These are phyloP conservation scores for Macrocentrus cingulum DNA, from an alignment of 1,140 invertebrate species.

Conservation along the genomic window DNA sequence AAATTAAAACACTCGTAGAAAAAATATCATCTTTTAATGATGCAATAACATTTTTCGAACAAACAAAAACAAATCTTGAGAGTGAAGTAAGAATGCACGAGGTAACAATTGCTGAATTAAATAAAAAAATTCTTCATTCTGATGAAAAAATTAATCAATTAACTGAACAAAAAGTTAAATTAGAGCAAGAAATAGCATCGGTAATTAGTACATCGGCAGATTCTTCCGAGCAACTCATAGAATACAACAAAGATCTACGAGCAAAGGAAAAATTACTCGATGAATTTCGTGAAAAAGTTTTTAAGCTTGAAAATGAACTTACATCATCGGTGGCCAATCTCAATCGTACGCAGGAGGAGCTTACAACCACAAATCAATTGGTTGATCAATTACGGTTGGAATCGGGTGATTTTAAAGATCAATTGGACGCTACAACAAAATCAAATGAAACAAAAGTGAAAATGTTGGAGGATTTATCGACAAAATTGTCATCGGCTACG, in stretches of 20 bases:
- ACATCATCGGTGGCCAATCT: conserved; percentile 42
- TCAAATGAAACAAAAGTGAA: conserved; percentile 30
- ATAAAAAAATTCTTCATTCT: conserved; percentile 43
- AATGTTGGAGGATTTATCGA: conserved; percentile 31
- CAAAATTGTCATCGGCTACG: conserved; percentile 47
- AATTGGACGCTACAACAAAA: conserved; percentile 35
- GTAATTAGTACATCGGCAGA: conserved; percentile 50
- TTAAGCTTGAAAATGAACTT: conserved; percentile 54
- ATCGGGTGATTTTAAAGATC: conserved; percentile 32
- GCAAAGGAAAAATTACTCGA: conserved; percentile 14
- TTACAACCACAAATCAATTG: conserved; percentile 30
- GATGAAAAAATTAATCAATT: conserved; percentile 51
- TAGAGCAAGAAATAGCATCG: conserved; percentile 52
- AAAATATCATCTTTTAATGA: conserved; percentile 50
- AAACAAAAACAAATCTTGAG: conserved; percentile 51
- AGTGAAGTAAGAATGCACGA: conserved; percentile 45
- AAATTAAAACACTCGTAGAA: conserved; percentile 53
- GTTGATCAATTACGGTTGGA: conserved; percentile 32
- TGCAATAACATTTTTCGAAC: conserved; percentile 47
- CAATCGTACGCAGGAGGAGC: conserved; percentile 23
- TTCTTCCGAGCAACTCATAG: conserved; percentile 58
- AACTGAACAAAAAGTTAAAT: conserved; percentile 53
- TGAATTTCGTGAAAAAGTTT: conserved; percentile 53
- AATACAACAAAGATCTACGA: conserved; percentile 55
- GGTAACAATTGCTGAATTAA: conserved; percentile 46